Percentiles rank a stretch among this genome's conserved stretches.
These are phyloP conservation scores for Pseudoips prasinana DNA, from an alignment of 2,888 invertebrate genomes.

Conservation along the genomic window DNA sequence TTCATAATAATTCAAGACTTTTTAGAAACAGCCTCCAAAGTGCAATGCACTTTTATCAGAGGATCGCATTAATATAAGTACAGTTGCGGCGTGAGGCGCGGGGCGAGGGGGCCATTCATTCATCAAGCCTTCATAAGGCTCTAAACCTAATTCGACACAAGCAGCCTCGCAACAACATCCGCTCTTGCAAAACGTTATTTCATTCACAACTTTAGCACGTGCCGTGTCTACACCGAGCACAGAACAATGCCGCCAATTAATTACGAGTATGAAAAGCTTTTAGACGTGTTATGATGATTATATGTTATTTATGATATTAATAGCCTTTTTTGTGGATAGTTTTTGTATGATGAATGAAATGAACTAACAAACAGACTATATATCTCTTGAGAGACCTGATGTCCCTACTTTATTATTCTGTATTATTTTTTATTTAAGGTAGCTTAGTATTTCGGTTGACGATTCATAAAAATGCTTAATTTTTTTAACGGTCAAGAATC, in stretches of 20 bases:
- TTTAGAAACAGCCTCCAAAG: too few species aligned
- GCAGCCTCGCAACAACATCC: constrained; percentile 81
- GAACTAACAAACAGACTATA: too few species aligned
- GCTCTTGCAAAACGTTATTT: constrained; percentile 81
- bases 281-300: neutral
- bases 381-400: too few species aligned
- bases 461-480: too few species aligned
- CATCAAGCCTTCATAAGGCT: constrained; percentile 79
- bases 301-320: neutral
- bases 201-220: constrained; percentile 74
- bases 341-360: too few species aligned
- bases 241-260: constrained; percentile 28
- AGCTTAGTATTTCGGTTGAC: too few species aligned
- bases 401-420: too few species aligned
- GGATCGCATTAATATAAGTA: constrained; percentile 6
- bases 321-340: too few species aligned
- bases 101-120: constrained; percentile 61
- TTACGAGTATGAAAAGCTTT: constrained; percentile 10
- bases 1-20: too few species aligned
- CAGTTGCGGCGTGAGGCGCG: constrained; percentile 31
- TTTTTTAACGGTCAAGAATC: too few species aligned
- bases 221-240: constrained; percentile 54
- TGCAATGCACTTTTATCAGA: too few species aligned
- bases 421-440: too few species aligned
- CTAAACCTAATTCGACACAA: constrained; percentile 80